A percentile compares a stretch with the other conserved stretches of the same genome.
These are phyloP conservation scores for Tetramorium parvispinum DNA, from an alignment of 1,140 invertebrate genomes.

Conservation along the genomic window DNA sequence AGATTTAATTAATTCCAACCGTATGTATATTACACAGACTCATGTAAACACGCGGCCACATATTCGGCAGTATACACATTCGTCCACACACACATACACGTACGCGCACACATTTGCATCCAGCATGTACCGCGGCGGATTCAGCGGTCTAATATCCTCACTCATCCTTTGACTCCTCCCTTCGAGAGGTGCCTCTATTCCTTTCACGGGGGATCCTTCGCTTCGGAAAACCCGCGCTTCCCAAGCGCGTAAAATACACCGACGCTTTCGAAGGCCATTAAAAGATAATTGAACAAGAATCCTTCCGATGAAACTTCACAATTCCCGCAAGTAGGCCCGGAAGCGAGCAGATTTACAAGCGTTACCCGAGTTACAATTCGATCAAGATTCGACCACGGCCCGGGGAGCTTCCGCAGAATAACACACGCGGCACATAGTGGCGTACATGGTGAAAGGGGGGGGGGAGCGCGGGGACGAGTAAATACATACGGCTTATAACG, in stretches of 20 bases:
- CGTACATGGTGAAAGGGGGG: not conserved
- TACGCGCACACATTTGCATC: constrained; percentile 10
- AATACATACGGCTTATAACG: constrained; percentile 65
- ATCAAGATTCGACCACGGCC: constrained; percentile 11
- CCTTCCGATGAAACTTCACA: not conserved
- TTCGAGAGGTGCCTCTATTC: not conserved
- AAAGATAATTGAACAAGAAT: constrained; percentile 25
- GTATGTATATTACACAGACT: constrained; percentile 49
- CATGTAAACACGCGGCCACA: constrained; percentile 41
- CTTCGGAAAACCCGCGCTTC: not conserved
- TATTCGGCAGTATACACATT: constrained; percentile 3
- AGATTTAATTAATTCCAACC: constrained; percentile 58
- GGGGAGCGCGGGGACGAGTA: constrained; percentile 14
- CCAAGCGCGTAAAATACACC: constrained; percentile 1
- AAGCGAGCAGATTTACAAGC: constrained; percentile 25
- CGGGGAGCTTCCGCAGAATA: constrained; percentile 21
- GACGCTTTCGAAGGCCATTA: not conserved
- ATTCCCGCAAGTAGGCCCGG: not conserved
- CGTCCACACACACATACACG: not conserved
- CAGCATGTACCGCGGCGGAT: constrained; percentile 48
- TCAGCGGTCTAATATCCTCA: constrained; percentile 62
- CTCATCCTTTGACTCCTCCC: constrained; percentile 15
- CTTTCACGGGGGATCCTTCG: constrained; percentile 45
- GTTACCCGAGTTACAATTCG: constrained; percentile 33
- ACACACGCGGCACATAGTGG: constrained; percentile 15